phyloP scores from a whole-genome alignment of 2,113 vertebrate genomes.

The Anoura caudifer region DNA sequence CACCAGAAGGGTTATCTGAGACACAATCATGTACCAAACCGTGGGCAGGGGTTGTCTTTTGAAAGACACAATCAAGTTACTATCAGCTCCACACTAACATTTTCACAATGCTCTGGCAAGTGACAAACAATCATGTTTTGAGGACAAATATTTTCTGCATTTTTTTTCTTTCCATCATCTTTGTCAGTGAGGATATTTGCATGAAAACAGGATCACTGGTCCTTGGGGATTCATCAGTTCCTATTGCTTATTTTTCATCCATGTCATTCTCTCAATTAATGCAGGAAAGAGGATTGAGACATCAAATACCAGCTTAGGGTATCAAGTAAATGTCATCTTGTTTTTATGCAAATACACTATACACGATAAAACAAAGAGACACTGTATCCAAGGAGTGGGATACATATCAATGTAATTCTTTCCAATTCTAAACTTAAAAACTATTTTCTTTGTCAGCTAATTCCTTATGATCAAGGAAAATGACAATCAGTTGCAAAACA shows the following conservation, averaged over 20 bases:
- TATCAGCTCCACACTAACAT: slow-evolving; percentile 37
- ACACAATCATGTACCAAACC: slow-evolving; percentile 25
- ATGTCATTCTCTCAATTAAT: slow-evolving; percentile 75
- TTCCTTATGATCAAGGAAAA: slow-evolving; percentile 3
- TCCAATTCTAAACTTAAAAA: slow-evolving; percentile 53
- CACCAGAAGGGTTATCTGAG: neutral
- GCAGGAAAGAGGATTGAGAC: slow-evolving; percentile 67
- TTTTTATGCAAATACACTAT: slow-evolving; percentile 69
- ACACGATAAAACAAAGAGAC: slow-evolving; percentile 59
- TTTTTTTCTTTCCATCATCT: slow-evolving; percentile 69
- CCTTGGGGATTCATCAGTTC: slow-evolving; percentile 69
- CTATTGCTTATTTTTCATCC: slow-evolving; percentile 73
- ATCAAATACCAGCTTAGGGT: slow-evolving; percentile 65
- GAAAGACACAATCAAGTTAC: slow-evolving; percentile 40
- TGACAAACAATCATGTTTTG: slow-evolving; percentile 54
- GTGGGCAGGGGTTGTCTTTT: neutral
- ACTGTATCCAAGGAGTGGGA: slow-evolving; percentile 38
- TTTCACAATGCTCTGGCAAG: slow-evolving; percentile 54
- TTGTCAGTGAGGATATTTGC: slow-evolving; percentile 71
- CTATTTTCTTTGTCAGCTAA: slow-evolving; percentile 39
- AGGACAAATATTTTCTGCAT: slow-evolving; percentile 63
- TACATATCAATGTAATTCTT: slow-evolving; percentile 29
- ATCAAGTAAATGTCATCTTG: slow-evolving; percentile 68
- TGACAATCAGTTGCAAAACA: slow-evolving; percentile 14
- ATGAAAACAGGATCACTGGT: slow-evolving; percentile 69